Conservation (phyloP, 2,113 vertebrate genomes). For the Varanus salvator region DNA sequence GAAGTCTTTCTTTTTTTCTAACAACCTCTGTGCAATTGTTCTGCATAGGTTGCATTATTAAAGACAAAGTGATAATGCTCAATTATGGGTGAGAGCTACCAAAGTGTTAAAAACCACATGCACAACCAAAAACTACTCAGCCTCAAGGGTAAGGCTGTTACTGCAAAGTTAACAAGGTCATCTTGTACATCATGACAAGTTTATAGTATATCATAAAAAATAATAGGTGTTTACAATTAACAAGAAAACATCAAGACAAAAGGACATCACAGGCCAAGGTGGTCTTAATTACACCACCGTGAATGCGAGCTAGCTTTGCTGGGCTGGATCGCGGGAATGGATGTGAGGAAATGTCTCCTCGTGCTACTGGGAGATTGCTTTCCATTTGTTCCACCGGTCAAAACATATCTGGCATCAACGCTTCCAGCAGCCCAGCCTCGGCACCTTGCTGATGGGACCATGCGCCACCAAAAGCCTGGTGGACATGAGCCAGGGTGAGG, state of each 20-base stretch:
- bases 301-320: background rate
- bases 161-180: constrained; percentile 30
- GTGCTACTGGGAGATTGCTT: background rate
- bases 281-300: background rate
- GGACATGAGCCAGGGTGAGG: background rate
- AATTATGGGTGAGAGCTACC: constrained; percentile 11
- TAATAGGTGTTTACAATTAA: constrained; percentile 24
- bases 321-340: background rate
- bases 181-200: constrained; percentile 17
- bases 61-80: constrained; percentile 5
- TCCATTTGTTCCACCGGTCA: background rate
- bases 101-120: background rate
- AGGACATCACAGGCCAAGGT: background rate
- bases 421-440: background rate
- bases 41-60: background rate
- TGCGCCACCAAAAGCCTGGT: background rate
- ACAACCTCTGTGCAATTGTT: background rate
- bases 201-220: constrained; percentile 17
- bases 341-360: background rate
- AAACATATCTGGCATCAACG: background rate
- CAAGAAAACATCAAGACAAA: constrained; percentile 7
- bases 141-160: constrained; percentile 1
- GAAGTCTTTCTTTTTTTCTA: background rate
- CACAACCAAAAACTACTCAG: background rate
- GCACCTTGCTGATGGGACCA: background rate